These are phyloP conservation scores for Thereva unica DNA, from an alignment of 2,888 invertebrate species.

Conservation along the genomic window DNA sequence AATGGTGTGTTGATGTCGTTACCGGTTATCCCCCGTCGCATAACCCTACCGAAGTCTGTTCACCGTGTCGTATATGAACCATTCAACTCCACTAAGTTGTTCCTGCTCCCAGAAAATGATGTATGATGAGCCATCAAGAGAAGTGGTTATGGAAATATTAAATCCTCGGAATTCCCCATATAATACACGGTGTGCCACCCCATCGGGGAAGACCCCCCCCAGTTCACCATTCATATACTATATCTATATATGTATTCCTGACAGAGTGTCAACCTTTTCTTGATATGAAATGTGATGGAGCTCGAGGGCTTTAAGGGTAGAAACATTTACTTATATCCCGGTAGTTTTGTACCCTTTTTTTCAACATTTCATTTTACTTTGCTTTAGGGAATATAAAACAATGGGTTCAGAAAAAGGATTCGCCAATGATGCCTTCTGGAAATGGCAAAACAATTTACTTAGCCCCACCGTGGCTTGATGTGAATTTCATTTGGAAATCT, in stretches of 20 bases:
- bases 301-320: slow-evolving; percentile 11
- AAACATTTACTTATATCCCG: slow-evolving; percentile 24
- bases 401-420: slow-evolving; percentile 6
- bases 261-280: slow-evolving; percentile 15
- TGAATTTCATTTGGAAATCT: slow-evolving; percentile 20
- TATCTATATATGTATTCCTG: slow-evolving; percentile 17
- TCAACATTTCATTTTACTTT: slow-evolving; percentile 31
- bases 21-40: not conserved
- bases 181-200: no score
- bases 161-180: slow-evolving; percentile 15
- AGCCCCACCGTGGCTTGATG: slow-evolving; percentile 16
- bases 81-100: not conserved
- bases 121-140: slow-evolving; percentile 25
- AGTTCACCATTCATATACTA: slow-evolving; percentile 17
- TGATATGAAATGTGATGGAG: slow-evolving; percentile 4
- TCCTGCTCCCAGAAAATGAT: slow-evolving; percentile 8
- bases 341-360: slow-evolving; percentile 32
- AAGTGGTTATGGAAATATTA: slow-evolving; percentile 34
- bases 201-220: no score
- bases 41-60: slow-evolving; percentile 5
- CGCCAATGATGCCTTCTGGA: slow-evolving; percentile 23
- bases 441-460: slow-evolving; percentile 32
- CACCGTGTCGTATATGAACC: not conserved
- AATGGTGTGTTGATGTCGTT: not conserved
- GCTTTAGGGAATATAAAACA: slow-evolving; percentile 24